Evolutionary conservation across 2,113 vertebrate species (phyloP), one percentile per base, ranked within the genome.

Genomic region (Oreochromis aureus): DNA sequence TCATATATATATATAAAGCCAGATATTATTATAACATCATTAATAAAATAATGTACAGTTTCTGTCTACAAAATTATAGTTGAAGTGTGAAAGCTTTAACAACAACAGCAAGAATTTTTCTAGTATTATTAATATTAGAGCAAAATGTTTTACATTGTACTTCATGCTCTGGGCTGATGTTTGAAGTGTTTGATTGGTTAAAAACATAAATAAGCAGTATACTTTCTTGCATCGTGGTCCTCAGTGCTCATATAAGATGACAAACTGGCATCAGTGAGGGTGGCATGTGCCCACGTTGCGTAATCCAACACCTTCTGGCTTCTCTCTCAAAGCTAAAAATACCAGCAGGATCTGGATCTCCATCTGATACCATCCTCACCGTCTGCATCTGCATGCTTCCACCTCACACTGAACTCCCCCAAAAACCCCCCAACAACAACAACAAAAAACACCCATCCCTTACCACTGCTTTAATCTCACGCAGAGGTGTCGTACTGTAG

Each of bases 291-390:
- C 87, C 53, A 44, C n/a, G 82, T 88, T 82, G 91, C 69, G 86
- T 92, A 93, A 94, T 90, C 80, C 30, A 71, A 94, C 91, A 91
- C 92, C 90, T 92, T 69, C 92, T 92, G 88, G 89, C 88, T 89
- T 32, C 81, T 22, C 22, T n/a, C 61, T 82, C 69, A 6, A 27
- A 10, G 81, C 93, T 91, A 91, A 91, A 94, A 91, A 94, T 92
- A 94, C 87, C 78, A 39, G 18, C 69, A 59, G 89, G 91, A 89
- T 90, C 90, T 89, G 87, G 80, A 87, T 48, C 84, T 92, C 76
- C 90, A 88, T 92, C 90, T 89, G 92, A 91, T 71, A 53, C 76
- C 51, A 9, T 66, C 83, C 69, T 46, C 15, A 3, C 44, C 2
- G 59, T 63, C 59, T 34, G 76, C 84, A 30, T 53, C 16, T n/a